Conservation (phyloP, 2,797 vertebrate species). For the Meda fulgida region DNA sequence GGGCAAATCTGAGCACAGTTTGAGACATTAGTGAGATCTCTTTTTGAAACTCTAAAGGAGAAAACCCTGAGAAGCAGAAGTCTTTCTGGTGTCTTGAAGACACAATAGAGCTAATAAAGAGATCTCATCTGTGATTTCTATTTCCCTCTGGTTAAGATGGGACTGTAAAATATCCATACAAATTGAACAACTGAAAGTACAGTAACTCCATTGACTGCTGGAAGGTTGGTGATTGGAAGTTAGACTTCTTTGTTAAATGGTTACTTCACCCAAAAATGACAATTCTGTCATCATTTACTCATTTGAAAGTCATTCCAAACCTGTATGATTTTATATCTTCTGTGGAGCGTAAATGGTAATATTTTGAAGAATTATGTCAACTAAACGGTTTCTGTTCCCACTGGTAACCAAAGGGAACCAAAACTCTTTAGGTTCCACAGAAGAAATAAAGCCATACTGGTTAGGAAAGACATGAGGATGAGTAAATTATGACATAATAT, state of each 20-base stretch:
- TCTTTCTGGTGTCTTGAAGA: not conserved
- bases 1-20: not conserved
- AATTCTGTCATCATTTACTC: not conserved
- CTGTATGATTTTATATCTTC: not conserved
- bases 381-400: too few species aligned
- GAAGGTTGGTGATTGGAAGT: not conserved
- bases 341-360: not conserved
- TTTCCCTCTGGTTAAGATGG: not conserved
- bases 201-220: not conserved
- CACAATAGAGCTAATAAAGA: not conserved
- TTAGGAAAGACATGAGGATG: not conserved
- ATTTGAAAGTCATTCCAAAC: not conserved
- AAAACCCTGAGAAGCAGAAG: not conserved
- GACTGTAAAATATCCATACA: not conserved
- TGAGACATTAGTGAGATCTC: not conserved
- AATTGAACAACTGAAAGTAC: not conserved
- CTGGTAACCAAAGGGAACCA: too few species aligned
- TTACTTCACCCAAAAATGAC: not conserved
- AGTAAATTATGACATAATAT: not conserved
- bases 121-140: not conserved
- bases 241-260: not conserved
- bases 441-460: not conserved
- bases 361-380: not conserved
- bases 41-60: too few species aligned
- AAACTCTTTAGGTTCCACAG: not conserved